Evolutionary conservation across 2,888 invertebrate species (phyloP).

Genomic region (Leptura quadrifasciata): DNA sequence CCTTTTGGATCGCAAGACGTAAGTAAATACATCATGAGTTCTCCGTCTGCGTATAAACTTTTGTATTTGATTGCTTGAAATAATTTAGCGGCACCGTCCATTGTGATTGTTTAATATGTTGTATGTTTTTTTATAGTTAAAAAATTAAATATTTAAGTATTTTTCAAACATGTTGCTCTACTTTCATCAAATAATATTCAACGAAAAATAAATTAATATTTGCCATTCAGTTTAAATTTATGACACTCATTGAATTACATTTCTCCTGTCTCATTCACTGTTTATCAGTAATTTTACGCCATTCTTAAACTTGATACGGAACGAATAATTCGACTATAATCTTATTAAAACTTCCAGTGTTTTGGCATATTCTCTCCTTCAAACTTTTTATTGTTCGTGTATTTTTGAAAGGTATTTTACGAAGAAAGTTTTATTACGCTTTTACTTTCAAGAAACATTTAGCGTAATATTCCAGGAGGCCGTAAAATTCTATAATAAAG

Average conservation of each 20-base stretch:
- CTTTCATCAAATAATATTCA: no score
- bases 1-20: no score
- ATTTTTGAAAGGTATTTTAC: background rate
- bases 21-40: no score
- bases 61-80: no score
- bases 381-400: background rate
- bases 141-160: no score
- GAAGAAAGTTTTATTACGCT: background rate
- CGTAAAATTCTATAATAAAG: conserved; percentile 24
- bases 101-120: no score
- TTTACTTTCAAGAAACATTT: conserved; percentile 13
- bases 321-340: conserved; percentile 12
- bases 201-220: background rate
- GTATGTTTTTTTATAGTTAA: no score
- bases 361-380: background rate
- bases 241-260: background rate
- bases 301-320: conserved; percentile 9
- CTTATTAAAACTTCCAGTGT: conserved; percentile 13
- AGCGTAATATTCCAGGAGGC: background rate
- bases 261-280: background rate
- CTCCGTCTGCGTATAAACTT: no score
- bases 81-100: no score
- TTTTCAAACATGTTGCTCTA: no score
- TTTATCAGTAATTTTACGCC: background rate
- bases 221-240: background rate